Evolutionary conservation across 1,140 invertebrate genomes (phyloP).

Genomic region (Drosophila leontia): DNA sequence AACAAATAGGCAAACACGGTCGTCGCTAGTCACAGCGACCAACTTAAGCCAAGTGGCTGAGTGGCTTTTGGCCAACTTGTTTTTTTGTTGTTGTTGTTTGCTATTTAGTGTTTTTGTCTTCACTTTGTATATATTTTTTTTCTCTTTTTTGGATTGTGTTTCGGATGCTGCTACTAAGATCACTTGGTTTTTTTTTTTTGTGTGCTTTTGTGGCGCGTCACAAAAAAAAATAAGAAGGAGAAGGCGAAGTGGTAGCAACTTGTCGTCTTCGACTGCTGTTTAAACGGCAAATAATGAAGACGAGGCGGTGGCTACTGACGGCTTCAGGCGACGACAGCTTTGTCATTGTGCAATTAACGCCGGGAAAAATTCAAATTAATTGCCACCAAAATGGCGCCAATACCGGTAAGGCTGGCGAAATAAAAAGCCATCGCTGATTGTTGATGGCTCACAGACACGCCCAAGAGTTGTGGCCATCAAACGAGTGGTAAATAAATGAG

Average conservation of each 20-base stretch:
- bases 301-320: constrained; percentile 60
- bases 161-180: constrained; percentile 64
- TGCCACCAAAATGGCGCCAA: constrained; percentile 77
- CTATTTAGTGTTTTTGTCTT: constrained; percentile 48
- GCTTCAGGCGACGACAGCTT: constrained; percentile 63
- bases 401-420: constrained; percentile 31
- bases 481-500: constrained; percentile 48
- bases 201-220: constrained; percentile 57
- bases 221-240: constrained; percentile 8
- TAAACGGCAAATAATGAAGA: constrained; percentile 74
- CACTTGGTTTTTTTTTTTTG: constrained; percentile 41
- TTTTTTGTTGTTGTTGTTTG: constrained; percentile 41
- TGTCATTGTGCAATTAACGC: constrained; percentile 81
- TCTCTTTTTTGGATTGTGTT: constrained; percentile 26
- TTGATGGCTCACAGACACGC: constrained; percentile 59
- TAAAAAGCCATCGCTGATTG: constrained; percentile 28
- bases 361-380: constrained; percentile 79
- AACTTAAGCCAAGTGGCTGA: constrained; percentile 58
- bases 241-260: constrained; percentile 60
- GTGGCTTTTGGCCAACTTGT: constrained; percentile 75
- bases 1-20: constrained; percentile 76
- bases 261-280: constrained; percentile 76
- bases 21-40: constrained; percentile 51
- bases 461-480: constrained; percentile 49
- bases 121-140: constrained; percentile 33